A percentile compares a stretch with the other conserved stretches of the same genome.
Evolutionary conservation across 2,888 invertebrate genomes (phyloP).

Genomic region (Apamea anceps): DNA sequence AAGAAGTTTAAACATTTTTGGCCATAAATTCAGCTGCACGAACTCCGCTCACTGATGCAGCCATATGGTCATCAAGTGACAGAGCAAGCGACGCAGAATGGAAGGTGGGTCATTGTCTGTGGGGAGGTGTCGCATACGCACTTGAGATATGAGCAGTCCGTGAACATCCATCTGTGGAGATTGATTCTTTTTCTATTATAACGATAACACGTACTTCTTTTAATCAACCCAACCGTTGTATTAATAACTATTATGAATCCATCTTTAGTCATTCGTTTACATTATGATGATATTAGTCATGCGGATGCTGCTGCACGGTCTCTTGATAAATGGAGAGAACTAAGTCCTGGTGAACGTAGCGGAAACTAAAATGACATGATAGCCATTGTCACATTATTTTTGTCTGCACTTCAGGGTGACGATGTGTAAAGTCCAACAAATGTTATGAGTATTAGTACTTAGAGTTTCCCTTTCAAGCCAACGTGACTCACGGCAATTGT

Average conservation of each 20-base stretch:
- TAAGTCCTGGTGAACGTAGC: conserved; percentile 18
- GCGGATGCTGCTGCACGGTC: conserved; percentile 19
- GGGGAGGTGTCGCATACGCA: background rate
- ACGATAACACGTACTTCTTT: background rate
- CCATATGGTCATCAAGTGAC: background rate
- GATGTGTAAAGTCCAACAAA: conserved; percentile 36
- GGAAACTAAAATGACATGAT: conserved; percentile 26
- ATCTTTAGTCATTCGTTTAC: background rate
- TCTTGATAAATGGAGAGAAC: conserved; percentile 23
- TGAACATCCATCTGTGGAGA: no score
- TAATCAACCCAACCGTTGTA: background rate
- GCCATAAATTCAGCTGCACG: background rate
- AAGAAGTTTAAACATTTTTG: background rate
- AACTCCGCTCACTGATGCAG: background rate
- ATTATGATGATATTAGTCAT: conserved; percentile 8
- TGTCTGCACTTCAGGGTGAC: conserved; percentile 14
- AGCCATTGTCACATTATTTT: conserved; percentile 28
- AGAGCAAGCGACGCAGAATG: background rate
- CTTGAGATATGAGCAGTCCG: background rate
- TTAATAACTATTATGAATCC: background rate
- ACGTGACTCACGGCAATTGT: conserved; percentile 54
- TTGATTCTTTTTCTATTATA: background rate
- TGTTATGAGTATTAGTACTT: conserved; percentile 39
- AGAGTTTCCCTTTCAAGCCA: conserved; percentile 52
- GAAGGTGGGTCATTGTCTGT: background rate